Evolutionary conservation across 2,797 vertebrate species (phyloP).

Genomic region (Argentina silus): DNA sequence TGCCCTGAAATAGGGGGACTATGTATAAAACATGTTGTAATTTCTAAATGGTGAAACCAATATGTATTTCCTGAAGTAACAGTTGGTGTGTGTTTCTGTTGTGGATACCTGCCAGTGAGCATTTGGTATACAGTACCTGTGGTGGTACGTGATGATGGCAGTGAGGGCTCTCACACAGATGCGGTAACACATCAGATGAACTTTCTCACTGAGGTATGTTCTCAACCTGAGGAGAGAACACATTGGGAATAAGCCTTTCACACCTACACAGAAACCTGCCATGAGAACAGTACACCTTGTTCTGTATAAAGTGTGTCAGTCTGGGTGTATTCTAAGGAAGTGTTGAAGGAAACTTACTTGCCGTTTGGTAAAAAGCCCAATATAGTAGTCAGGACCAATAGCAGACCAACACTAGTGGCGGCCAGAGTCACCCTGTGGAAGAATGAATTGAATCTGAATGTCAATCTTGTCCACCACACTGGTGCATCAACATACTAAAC

Average conservation of each 20-base stretch:
- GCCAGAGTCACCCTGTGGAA: constrained; percentile 86
- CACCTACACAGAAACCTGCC: neutral
- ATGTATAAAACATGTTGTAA: too few relatives aligned
- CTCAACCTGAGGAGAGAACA: constrained; percentile 77
- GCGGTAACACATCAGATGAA: constrained; percentile 90
- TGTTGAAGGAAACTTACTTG: constrained; percentile 71
- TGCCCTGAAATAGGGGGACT: too few relatives aligned
- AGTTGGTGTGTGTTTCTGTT: constrained; percentile 11
- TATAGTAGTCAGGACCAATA: constrained; percentile 84
- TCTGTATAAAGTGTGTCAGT: neutral
- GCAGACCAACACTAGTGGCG: constrained; percentile 85
- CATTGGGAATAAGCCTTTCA: neutral
- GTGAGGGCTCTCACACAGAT: constrained; percentile 90
- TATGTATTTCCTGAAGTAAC: neutral
- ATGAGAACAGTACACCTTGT: neutral
- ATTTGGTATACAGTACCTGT: constrained; percentile 76
- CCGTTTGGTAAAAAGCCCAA: constrained; percentile 87
- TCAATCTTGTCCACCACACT: neutral
- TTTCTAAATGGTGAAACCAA: too few relatives aligned
- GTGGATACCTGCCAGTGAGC: neutral
- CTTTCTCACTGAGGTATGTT: constrained; percentile 87
- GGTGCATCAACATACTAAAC: neutral
- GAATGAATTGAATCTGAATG: neutral
- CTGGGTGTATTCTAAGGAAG: neutral
- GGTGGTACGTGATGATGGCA: constrained; percentile 91